Evolutionary conservation across 2,888 invertebrate genomes (phyloP), one percentile per base, ranked within the genome.

Genomic region (Atethmia centrago): DNA sequence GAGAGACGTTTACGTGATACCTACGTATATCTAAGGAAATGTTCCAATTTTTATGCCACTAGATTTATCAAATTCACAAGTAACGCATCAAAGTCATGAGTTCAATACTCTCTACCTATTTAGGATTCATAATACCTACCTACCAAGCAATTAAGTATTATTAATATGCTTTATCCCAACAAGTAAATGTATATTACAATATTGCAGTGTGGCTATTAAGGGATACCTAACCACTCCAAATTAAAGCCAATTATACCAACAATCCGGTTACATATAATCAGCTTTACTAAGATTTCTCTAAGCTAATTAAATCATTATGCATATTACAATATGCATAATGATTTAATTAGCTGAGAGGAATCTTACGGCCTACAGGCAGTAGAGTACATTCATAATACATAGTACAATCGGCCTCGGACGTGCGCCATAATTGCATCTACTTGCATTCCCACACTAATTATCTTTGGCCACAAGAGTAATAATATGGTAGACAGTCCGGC

Each of bases 361-460:
- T 83, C 72, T 68, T 77, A 71, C n/a, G n/a, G n/a, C n/a, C n/a
- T n/a, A n/a, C 71, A 64, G 53, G 53, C 64, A 65, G 31, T 62
- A 58, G 31, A 61, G 53, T 71, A 79, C 58, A 68, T 73, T 69
- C 78, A 88, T 86, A 84, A 85, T 88, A 86, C 84, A 87, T 75
- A 75, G 79, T 82, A 90, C 88, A 90, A 89, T 88, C 84, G 79
- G 76, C 77, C 74, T 79, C 84, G 82, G 85, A 90, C 89, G 87
- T 88, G 83, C 84, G 77, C 80, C 76, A 85, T 93, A 94, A 95
- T 94, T 93, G 93, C 92, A 92, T 93, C 89, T 93, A 91, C 92
- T 90, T 93, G 93, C 94, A 94, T 93, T 94, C 91, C 91, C 88
- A 90, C 89, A 89, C 91, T 93, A 93, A 94, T 94, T 94, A 94